phyloP scores from a whole-genome alignment of 2,888 invertebrate species.

The Salpingus planirostris region DNA sequence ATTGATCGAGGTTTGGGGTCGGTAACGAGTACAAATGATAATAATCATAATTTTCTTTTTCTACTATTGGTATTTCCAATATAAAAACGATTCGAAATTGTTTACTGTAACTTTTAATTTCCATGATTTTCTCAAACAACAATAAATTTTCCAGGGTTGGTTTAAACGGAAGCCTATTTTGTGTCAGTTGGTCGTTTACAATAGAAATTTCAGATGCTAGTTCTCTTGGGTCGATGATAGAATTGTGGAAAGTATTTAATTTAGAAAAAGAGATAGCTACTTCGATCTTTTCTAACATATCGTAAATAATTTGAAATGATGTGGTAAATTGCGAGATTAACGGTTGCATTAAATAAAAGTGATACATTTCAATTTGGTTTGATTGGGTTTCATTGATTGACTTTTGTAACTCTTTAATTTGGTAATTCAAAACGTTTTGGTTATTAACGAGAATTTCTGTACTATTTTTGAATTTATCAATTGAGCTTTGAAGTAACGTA shows the following conservation, averaged over 20 bases:
- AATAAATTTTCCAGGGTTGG: no score
- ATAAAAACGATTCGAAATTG: no score
- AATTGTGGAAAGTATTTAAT: conserved; percentile 13
- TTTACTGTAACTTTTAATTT: no score
- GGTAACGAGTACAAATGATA: no score
- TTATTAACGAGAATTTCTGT: conserved; percentile 5
- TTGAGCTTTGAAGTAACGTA: conserved; percentile 5
- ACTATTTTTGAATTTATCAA: conserved; percentile 5
- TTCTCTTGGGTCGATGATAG: conserved; percentile 11
- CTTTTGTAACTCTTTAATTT: background rate
- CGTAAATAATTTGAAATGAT: conserved; percentile 10
- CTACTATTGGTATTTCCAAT: no score
- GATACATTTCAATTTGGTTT: background rate
- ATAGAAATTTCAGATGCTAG: no score
- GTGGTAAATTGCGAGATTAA: conserved; percentile 3
- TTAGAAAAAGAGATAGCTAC: conserved; percentile 12
- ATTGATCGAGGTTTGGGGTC: no score
- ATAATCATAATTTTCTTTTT: no score
- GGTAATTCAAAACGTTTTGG: conserved; percentile 2
- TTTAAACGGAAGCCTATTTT: no score
- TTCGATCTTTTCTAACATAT: conserved; percentile 13
- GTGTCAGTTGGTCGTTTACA: no score
- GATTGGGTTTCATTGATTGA: background rate
- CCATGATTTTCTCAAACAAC: no score
- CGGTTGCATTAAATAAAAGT: conserved; percentile 3